phyloP scores from a whole-genome alignment of 2,113 vertebrate genomes.

The Mystacornis crossleyi region DNA sequence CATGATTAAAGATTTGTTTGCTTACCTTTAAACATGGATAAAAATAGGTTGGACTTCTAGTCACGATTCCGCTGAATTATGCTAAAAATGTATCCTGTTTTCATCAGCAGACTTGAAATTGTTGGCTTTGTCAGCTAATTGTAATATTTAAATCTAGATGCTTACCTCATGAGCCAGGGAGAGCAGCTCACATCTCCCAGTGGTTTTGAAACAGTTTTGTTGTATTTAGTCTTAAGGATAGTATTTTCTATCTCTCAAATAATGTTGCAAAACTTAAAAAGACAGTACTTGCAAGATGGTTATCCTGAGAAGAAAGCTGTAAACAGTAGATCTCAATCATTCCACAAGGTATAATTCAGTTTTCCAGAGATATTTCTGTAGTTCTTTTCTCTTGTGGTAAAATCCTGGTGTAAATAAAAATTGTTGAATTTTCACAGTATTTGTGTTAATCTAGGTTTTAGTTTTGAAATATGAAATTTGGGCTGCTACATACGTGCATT shows the following conservation, averaged over 20 bases:
- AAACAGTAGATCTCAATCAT: neutral
- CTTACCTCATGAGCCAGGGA: neutral
- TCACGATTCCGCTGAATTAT: neutral
- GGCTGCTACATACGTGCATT: neutral
- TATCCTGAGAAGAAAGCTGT: neutral
- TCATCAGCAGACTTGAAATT: neutral
- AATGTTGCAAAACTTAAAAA: neutral
- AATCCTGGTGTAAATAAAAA: neutral
- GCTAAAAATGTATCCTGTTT: neutral
- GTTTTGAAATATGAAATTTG: neutral
- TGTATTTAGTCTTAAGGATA: neutral
- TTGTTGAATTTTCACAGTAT: neutral
- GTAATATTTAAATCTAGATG: neutral
- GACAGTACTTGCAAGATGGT: neutral
- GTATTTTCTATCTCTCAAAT: neutral
- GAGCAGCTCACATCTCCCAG: neutral
- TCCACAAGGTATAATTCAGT: neutral
- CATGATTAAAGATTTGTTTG: neutral
- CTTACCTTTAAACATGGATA: neutral
- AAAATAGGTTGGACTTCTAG: neutral
- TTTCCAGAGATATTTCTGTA: neutral
- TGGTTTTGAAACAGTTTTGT: neutral
- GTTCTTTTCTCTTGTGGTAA: neutral
- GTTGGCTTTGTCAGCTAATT: neutral
- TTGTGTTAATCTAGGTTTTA: neutral